These are phyloP conservation scores for Dendroctonus valens DNA, from an alignment of 1,140 invertebrate genomes.

Conservation along the genomic window DNA sequence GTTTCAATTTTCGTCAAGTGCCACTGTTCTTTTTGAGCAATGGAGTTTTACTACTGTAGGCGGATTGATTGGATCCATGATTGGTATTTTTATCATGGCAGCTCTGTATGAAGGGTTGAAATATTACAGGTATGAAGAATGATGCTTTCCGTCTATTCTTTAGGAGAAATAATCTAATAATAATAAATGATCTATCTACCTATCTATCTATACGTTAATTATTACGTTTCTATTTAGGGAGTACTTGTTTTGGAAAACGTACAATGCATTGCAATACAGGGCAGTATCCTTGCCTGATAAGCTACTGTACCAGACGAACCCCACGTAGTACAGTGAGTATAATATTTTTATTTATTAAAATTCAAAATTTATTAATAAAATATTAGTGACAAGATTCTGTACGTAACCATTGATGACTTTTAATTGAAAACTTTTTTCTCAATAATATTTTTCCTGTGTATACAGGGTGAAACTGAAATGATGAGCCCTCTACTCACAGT, in stretches of 20 bases:
- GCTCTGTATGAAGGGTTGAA: conserved; percentile 89
- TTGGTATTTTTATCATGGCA: conserved; percentile 82
- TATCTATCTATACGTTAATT: neutral
- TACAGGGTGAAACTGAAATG: no score
- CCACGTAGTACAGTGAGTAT: conserved; percentile 70
- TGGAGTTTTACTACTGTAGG: conserved; percentile 74
- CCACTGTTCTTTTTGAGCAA: conserved; percentile 73
- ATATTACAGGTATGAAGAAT: conserved; percentile 70
- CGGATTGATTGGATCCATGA: conserved; percentile 77
- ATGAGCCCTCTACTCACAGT: no score
- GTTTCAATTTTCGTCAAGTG: conserved; percentile 76
- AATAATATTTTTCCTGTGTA: no score
- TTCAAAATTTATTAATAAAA: no score
- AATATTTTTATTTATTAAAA: conserved; percentile 31
- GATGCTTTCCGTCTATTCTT: no score
- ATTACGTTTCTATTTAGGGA: conserved; percentile 55
- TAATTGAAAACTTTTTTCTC: no score
- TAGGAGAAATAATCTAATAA: neutral
- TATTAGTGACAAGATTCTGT: no score
- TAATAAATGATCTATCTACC: no score
- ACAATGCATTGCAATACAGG: conserved; percentile 65
- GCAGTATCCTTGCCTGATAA: conserved; percentile 72
- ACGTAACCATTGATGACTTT: no score
- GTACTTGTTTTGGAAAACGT: conserved; percentile 80
- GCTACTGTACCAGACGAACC: conserved; percentile 63